Percentiles rank a stretch among this genome's conserved stretches.
phyloP scores from a whole-genome alignment of 2,888 invertebrate genomes.

The Drosophila borealis region DNA sequence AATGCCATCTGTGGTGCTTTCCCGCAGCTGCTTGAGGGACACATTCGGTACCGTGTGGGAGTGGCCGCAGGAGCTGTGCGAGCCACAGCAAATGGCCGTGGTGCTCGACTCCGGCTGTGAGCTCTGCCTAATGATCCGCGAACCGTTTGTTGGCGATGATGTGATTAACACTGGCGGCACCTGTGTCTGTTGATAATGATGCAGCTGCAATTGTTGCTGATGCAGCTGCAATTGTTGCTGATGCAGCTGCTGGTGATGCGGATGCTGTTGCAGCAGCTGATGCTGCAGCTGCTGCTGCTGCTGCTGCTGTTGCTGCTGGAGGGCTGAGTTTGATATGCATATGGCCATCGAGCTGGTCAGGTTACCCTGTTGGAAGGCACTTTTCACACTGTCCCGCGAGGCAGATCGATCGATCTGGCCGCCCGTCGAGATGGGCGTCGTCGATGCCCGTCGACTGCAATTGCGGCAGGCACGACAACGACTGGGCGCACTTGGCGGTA shows the following conservation, averaged over 20 bases:
- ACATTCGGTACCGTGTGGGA: constrained; percentile 91
- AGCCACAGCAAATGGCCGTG: constrained; percentile 86
- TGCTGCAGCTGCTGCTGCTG: constrained; percentile 68
- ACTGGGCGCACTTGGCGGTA: constrained; percentile 86
- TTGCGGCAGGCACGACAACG: constrained; percentile 87
- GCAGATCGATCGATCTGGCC: constrained; percentile 93
- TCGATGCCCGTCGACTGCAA: constrained; percentile 92
- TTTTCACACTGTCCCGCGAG: constrained; percentile 92
- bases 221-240: constrained; percentile 78
- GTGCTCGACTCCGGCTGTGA: constrained; percentile 85
- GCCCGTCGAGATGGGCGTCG: constrained; percentile 89
- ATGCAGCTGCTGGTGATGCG: constrained; percentile 82
- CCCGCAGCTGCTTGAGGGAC: constrained; percentile 92
- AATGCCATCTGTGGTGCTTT: constrained; percentile 93
- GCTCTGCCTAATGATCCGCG: constrained; percentile 91
- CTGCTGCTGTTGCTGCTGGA: constrained; percentile 67
- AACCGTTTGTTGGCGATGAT: constrained; percentile 88
- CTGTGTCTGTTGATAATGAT: constrained; percentile 78
- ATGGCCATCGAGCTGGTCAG: constrained; percentile 76
- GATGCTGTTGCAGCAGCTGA: constrained; percentile 85
- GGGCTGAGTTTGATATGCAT: constrained; percentile 74
- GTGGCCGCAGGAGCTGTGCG: constrained; percentile 87
- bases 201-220: constrained; percentile 83
- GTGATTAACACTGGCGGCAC: constrained; percentile 90
- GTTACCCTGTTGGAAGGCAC: constrained; percentile 87